Evolutionary conservation across 1,140 invertebrate genomes (phyloP).

Genomic region (Acyrthosiphon pisum): DNA sequence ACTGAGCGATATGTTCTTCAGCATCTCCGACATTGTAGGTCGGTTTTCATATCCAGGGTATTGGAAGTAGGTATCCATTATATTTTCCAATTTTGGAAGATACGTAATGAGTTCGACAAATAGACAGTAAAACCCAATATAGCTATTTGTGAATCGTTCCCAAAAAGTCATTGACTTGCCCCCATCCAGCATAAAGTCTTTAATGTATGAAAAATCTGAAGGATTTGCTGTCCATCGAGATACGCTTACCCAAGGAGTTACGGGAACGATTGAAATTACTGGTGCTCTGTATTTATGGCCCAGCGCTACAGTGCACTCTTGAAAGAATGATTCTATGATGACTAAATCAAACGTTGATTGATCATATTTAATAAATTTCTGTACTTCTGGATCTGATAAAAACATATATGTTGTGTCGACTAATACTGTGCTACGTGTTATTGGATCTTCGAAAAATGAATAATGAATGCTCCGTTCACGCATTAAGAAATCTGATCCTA

Average conservation of each 20-base stretch:
- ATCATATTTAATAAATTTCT: constrained; percentile 40
- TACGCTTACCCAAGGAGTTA: constrained; percentile 2
- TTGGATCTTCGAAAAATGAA: neutral
- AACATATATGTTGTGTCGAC: neutral
- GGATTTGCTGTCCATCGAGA: constrained; percentile 45
- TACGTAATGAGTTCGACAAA: constrained; percentile 19
- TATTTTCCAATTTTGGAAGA: neutral
- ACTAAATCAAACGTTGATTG: constrained; percentile 59
- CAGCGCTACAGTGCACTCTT: constrained; percentile 59
- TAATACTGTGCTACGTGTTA: neutral
- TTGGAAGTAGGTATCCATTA: constrained; percentile 46
- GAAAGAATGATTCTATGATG: constrained; percentile 59
- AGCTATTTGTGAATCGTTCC: constrained; percentile 30
- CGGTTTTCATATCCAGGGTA: constrained; percentile 2
- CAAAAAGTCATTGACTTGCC: constrained; percentile 48
- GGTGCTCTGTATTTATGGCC: constrained; percentile 60
- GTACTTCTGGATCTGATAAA: neutral
- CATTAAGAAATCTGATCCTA: constrained; percentile 16
- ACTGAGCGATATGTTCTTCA: constrained; percentile 61
- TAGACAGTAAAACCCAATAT: neutral
- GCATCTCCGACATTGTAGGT: constrained; percentile 62
- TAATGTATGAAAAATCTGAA: constrained; percentile 48
- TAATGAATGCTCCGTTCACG: neutral
- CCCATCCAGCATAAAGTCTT: constrained; percentile 44
- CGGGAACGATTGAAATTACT: constrained; percentile 26